Conservation (phyloP, 2,113 vertebrate genomes). For the Nyctereutes procyonoides region DNA sequence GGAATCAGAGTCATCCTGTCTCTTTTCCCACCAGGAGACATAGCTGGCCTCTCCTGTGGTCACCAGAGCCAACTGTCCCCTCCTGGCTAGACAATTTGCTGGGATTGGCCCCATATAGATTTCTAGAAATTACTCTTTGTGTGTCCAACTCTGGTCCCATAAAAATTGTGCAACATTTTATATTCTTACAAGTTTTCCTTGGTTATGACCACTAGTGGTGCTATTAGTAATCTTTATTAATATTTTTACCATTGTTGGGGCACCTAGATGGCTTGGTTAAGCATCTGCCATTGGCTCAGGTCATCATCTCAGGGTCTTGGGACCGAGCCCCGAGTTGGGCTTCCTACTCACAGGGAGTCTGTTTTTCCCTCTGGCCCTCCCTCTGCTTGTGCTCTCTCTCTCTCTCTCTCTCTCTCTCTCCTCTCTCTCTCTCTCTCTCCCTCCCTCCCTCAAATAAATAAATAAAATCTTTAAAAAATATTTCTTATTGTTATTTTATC, state of each 20-base stretch:
- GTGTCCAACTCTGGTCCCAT: neutral
- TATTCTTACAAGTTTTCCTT: neutral
- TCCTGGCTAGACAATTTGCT: neutral
- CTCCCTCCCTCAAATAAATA: too few relatives aligned
- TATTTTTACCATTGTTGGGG: neutral
- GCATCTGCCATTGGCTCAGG: too few relatives aligned
- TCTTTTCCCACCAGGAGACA: neutral
- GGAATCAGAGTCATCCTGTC: neutral
- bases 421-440: too few relatives aligned
- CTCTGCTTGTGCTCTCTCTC: too few relatives aligned
- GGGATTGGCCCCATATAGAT: too few relatives aligned
- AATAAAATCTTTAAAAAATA: too few relatives aligned
- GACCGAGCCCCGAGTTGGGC: too few relatives aligned
- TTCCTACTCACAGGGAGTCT: too few relatives aligned
- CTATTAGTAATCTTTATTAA: neutral
- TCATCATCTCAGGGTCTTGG: too few relatives aligned
- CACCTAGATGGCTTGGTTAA: too few relatives aligned
- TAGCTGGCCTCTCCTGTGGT: neutral
- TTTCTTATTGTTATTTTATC: neutral
- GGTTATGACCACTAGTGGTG: neutral
- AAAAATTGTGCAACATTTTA: neutral
- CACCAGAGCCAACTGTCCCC: neutral
- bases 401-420: too few relatives aligned
- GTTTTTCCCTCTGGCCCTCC: too few relatives aligned
- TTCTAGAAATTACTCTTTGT: neutral